Base-by-base conservation (phyloP, 2,888 invertebrate genomes). In the Antitype chi region DNA sequence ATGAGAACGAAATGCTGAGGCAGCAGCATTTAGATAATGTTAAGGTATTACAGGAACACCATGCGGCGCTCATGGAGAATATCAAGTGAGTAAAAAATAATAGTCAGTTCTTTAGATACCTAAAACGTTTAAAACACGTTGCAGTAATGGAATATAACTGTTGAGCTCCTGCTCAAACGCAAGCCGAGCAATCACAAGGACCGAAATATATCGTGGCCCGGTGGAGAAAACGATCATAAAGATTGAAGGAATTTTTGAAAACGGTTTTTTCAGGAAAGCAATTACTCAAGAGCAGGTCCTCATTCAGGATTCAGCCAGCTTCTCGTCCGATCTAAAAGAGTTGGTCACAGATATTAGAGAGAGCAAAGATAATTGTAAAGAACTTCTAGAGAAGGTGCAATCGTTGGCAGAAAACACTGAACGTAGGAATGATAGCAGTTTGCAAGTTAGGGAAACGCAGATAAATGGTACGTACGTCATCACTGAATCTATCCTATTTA, bases 401-500 rank as follows among this genome's bases (percentile, higher is more conserved):
- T 86, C 85, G 23, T 92, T 97, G 72, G 92, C 94, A 60, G 95
- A 96, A 49, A 93, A 94, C 47, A 92, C 97, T 6, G 95, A 96
- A 77, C 88, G 89, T 25, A 96, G 96, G n/a, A 92, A 93, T 66
- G 97, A 97, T 77, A 96, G 93, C 78, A 95, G 96, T 67, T 88
- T 97, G 57, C 95, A 96, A 87, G 91, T 94, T 0, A 97, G 97
- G 89, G 97, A 97, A 92, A 92, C 94, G 13, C 97, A 97, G 88
- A 94, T 97, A 53, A 94, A 93, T 89, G 94, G 97, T 97, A 89
- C 73, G 68, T 52, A 52, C 7, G 20, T 52, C 52, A 52, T 20
- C 52, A 52, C 20, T 52, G 2, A 52, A 25, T 13, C 8, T 38
- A 55, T 57, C 25, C 47, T 28, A 4, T 11, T 11, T 3, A 5